A percentile compares a stretch with the other conserved stretches of the same genome.
These are phyloP conservation scores for Strigamia transsilvanica DNA, from an alignment of 2,888 invertebrate species.

Conservation along the genomic window DNA sequence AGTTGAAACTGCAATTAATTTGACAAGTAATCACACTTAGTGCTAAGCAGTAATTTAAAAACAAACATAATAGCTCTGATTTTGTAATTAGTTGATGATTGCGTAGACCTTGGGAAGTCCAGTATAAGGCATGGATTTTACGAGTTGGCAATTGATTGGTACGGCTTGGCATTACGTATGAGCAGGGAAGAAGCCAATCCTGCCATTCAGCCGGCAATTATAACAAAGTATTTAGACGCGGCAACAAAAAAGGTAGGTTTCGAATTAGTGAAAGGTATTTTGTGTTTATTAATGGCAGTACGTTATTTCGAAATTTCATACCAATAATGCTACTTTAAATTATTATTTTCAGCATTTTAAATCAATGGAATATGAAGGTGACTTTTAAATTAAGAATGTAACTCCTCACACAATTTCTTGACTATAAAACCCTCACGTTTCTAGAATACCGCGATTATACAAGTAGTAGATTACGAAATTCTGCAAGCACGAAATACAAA, in stretches of 20 bases:
- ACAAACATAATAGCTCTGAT: too few relatives aligned
- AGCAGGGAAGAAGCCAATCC: constrained; percentile 60
- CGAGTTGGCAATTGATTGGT: constrained; percentile 63
- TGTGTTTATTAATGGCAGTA: too few relatives aligned
- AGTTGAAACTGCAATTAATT: constrained; percentile 56
- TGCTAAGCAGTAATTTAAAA: too few relatives aligned
- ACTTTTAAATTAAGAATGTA: background rate
- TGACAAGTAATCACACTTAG: constrained; percentile 31
- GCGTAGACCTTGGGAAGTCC: constrained; percentile 63
- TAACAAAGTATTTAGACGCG: constrained; percentile 1
- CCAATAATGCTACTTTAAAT: background rate
- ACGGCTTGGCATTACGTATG: too few relatives aligned
- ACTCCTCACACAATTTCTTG: background rate
- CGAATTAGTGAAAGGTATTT: background rate
- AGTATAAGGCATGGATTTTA: constrained; percentile 61
- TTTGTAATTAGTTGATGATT: constrained; percentile 62
- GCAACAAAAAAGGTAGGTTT: constrained; percentile 29
- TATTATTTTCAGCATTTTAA: background rate
- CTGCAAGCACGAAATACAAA: too few relatives aligned
- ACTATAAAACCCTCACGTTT: background rate
- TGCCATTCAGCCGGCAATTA: background rate
- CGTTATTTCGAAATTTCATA: too few relatives aligned
- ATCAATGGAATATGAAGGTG: background rate
- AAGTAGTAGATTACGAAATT: too few relatives aligned
- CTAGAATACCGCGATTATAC: background rate